A percentile compares a stretch with the other conserved stretches of the same genome.
Evolutionary conservation across 2,797 vertebrate genomes (phyloP).

Genomic region (Lacerta agilis): DNA sequence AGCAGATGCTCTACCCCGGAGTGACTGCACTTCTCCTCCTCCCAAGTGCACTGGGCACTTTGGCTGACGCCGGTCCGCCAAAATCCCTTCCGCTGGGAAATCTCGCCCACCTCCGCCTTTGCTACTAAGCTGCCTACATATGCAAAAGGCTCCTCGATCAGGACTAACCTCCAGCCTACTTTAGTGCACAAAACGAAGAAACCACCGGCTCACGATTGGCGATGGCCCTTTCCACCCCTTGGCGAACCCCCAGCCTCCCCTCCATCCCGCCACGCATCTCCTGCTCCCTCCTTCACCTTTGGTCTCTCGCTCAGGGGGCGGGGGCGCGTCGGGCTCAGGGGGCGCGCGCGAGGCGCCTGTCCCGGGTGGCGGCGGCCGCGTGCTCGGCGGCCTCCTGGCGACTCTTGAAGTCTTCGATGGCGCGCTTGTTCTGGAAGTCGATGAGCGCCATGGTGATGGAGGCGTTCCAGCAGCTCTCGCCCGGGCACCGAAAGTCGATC

Average conservation of each 20-base stretch:
- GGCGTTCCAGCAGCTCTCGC: slow-evolving; percentile 93
- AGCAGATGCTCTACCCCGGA: too few species aligned
- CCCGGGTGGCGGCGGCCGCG: slow-evolving; percentile 85
- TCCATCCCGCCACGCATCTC: slow-evolving; percentile 74
- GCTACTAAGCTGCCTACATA: background rate
- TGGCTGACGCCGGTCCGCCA: background rate
- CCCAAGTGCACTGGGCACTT: background rate
- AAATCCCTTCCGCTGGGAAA: background rate
- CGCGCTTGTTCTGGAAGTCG: slow-evolving; percentile 94
- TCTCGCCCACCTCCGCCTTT: background rate
- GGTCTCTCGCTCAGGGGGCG: background rate
- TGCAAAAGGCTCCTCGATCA: background rate
- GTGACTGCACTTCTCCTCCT: too few species aligned
- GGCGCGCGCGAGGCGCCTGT: slow-evolving; percentile 92
- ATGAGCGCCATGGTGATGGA: slow-evolving; percentile 96
- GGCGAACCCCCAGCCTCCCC: background rate
- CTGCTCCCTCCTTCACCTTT: slow-evolving; percentile 79
- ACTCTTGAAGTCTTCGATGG: slow-evolving; percentile 91
- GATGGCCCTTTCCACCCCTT: too few species aligned
- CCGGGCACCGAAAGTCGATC: slow-evolving; percentile 93
- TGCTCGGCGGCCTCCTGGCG: slow-evolving; percentile 84
- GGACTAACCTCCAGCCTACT: background rate
- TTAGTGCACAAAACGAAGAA: background rate
- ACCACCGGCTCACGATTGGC: background rate
- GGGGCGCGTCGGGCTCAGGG: slow-evolving; percentile 76